phyloP scores from a whole-genome alignment of 2,888 invertebrate genomes.

The Lepidocyrtoides sp. region DNA sequence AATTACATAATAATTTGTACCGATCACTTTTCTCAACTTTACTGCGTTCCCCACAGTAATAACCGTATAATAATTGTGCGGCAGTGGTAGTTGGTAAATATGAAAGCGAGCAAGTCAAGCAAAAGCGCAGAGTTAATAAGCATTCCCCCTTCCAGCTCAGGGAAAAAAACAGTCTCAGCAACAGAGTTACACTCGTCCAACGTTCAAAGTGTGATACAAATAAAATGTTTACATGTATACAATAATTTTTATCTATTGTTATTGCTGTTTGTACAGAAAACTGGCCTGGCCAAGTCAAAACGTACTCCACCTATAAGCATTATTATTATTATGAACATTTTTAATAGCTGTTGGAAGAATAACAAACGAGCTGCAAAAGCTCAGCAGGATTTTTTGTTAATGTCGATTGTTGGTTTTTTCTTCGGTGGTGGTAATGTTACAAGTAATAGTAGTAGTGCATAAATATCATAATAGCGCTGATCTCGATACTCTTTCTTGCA shows the following conservation, averaged over 20 bases:
- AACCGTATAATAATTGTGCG: constrained; percentile 56
- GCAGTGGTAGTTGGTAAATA: background rate
- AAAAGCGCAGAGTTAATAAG: background rate
- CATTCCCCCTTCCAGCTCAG: background rate
- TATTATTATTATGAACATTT: background rate
- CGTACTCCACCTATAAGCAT: background rate
- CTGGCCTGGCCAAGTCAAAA: background rate
- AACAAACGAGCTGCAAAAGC: constrained; percentile 75
- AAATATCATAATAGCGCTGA: constrained; percentile 24
- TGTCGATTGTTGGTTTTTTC: constrained; percentile 16
- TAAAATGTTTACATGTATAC: background rate
- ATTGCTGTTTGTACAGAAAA: constrained; percentile 10
- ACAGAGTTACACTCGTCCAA: background rate
- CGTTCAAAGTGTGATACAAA: constrained; percentile 8
- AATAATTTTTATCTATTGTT: background rate
- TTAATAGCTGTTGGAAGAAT: constrained; percentile 29
- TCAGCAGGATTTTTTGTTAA: constrained; percentile 67
- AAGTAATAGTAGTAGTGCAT: constrained; percentile 13
- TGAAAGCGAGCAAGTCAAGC: background rate
- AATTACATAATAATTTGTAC: constrained; percentile 59
- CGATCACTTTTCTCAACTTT: constrained; percentile 58
- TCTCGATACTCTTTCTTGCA: too few relatives aligned
- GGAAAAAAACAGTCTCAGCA: background rate
- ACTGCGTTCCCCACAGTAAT: background rate
- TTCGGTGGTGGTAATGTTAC: too few relatives aligned